Base-by-base conservation (phyloP, 2,888 invertebrate species). In the Saturnia japonica region DNA sequence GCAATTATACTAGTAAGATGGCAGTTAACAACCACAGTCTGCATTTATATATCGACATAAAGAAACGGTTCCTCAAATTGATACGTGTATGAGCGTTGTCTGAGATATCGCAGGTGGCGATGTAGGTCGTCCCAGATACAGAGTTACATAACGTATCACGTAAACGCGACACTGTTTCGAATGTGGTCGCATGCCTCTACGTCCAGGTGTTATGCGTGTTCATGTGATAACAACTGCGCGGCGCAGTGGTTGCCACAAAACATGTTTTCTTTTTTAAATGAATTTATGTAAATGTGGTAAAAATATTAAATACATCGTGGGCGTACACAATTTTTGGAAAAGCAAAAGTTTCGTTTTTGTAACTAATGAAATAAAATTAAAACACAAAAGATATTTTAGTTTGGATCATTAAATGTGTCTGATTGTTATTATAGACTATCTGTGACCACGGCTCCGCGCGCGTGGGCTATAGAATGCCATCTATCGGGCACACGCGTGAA, bases 51-150 rank as follows among this genome's bases (percentile, higher is more conserved):
- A 68, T 51, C 28, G 45, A 47, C 22, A 68, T 34, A 54, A 51
- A 34, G 34, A 51, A 68, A 68, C 19, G n/a, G 40, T 68, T 57
- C 47, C 54, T 28, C 40, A 68, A 14, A 71, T 67, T 42, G 66
- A 14, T 40, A 25, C 22, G 22, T 69, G 19, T 34, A 34, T 68
- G 25, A 43, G 22, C 25, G 67, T 64, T 51, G 68, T 71, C 71
- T 71, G 74, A 72, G 76, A 76, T 75, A 75, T 70, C 72, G 72
- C 77, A 79, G 78, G 78, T 79, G 77, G 72, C 47, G 68, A 77
- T 74, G 75, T 77, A 75, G 79, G 76, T 70, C 78, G 76, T 74
- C 76, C 75, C 73, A 74, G 72, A 76, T 77, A 74, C 70, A 67
- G 67, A 34, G 62, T 79, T 77, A 74, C 73, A 69, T 79, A 75